These are phyloP conservation scores for Rallus limicola DNA, from an alignment of 2,113 vertebrate species.

Conservation along the genomic window DNA sequence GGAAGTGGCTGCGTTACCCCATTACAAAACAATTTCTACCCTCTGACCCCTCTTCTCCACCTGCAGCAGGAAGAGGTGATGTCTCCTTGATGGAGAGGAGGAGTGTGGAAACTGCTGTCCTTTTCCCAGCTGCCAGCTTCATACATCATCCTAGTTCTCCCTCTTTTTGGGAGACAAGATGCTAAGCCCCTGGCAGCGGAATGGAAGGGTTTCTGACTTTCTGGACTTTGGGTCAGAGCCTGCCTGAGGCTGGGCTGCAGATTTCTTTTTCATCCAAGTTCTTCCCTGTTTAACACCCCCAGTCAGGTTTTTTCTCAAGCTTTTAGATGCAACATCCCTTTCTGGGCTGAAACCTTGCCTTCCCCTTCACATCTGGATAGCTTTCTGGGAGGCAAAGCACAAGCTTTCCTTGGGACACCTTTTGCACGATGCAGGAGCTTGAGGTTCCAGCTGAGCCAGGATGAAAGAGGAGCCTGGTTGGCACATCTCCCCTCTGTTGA, in stretches of 20 bases:
- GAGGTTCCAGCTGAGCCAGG: background rate
- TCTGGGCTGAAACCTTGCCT: background rate
- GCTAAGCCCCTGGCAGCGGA: background rate
- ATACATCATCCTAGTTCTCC: background rate
- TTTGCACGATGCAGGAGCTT: background rate
- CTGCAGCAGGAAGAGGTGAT: background rate
- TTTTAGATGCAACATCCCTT: background rate
- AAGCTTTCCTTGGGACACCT: background rate
- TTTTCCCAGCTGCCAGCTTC: background rate
- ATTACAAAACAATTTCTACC: background rate
- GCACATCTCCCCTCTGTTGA: background rate
- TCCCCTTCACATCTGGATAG: accelerated
- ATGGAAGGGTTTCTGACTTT: no score
- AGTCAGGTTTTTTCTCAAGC: background rate
- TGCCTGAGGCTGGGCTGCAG: background rate
- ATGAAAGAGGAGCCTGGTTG: background rate
- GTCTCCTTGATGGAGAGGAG: background rate
- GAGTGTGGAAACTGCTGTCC: background rate
- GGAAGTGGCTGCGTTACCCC: background rate
- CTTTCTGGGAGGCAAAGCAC: background rate
- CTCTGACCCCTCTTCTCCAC: background rate
- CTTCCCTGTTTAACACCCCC: background rate
- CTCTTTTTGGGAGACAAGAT: background rate
- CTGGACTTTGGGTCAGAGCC: background rate
- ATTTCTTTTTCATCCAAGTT: background rate